Evolutionary conservation across 2,797 vertebrate species (phyloP).

Genomic region (Pterois miles): DNA sequence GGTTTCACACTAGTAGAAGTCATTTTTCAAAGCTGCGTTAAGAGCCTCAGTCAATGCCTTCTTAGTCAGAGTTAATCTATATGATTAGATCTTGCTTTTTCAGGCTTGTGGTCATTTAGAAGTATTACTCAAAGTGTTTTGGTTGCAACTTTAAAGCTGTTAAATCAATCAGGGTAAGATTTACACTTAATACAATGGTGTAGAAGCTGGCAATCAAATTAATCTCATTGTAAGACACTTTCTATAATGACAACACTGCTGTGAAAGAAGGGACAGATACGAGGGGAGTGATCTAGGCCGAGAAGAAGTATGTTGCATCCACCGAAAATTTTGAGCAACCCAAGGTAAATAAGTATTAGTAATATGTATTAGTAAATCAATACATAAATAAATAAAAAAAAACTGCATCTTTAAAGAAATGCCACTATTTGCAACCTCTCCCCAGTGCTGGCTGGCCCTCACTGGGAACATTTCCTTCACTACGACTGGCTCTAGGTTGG

Average conservation of each 20-base stretch:
- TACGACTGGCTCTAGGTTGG: too few species aligned
- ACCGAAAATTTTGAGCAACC: too few species aligned
- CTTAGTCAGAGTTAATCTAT: conserved; percentile 46
- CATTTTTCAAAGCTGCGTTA: not conserved
- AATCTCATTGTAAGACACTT: not conserved
- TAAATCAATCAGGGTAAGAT: conserved; percentile 50
- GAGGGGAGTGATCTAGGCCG: too few species aligned
- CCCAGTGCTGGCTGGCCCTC: too few species aligned
- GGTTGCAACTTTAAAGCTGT: conserved; percentile 49
- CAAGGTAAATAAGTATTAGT: too few species aligned
- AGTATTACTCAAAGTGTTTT: conserved; percentile 40
- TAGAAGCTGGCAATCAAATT: conserved; percentile 3
- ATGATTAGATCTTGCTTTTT: conserved; percentile 57
- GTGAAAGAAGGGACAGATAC: not conserved
- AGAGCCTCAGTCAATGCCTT: conserved; percentile 3
- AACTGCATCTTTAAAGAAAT: too few species aligned
- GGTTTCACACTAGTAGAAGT: not conserved
- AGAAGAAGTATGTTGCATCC: too few species aligned
- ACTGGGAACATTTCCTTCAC: too few species aligned
- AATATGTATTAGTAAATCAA: too few species aligned
- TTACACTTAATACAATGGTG: conserved; percentile 9
- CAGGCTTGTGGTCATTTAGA: conserved; percentile 46
- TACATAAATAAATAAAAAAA: too few species aligned
- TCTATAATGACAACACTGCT: not conserved
- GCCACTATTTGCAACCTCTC: too few species aligned